These are phyloP conservation scores for Drosophila persimilis DNA, from an alignment of 1,140 invertebrate genomes.

Conservation along the genomic window DNA sequence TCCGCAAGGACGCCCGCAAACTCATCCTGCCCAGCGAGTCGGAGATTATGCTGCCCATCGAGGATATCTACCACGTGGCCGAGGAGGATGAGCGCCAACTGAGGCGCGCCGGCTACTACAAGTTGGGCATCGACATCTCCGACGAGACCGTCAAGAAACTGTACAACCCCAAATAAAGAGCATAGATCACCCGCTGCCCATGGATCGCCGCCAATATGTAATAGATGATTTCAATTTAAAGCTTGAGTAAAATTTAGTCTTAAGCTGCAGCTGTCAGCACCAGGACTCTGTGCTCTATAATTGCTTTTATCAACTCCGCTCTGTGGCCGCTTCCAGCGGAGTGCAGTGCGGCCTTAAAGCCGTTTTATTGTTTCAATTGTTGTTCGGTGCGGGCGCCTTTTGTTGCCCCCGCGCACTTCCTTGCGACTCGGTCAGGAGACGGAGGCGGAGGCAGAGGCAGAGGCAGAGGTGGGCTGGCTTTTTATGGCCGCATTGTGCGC, in stretches of 20 bases:
- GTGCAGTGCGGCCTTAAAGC: slow-evolving; percentile 52
- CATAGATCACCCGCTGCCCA: background rate
- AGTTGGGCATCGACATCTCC: slow-evolving; percentile 63
- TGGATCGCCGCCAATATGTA: background rate
- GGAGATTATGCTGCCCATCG: slow-evolving; percentile 73
- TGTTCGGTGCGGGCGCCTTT: slow-evolving; percentile 52
- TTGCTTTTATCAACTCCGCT: slow-evolving; percentile 57
- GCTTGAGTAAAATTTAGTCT: slow-evolving; percentile 27
- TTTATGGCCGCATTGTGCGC: slow-evolving; percentile 71
- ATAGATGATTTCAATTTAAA: slow-evolving; percentile 22
- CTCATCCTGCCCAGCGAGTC: slow-evolving; percentile 71
- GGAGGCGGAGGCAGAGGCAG: too few relatives aligned
- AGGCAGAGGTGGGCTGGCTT: slow-evolving; percentile 39
- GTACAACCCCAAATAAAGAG: slow-evolving; percentile 59
- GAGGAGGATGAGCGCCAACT: slow-evolving; percentile 66
- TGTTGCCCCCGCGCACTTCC: slow-evolving; percentile 49
- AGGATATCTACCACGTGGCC: slow-evolving; percentile 72
- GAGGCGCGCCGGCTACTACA: slow-evolving; percentile 62
- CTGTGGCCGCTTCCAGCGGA: background rate
- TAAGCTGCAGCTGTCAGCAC: background rate
- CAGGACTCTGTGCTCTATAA: slow-evolving; percentile 26
- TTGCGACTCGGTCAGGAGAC: slow-evolving; percentile 21
- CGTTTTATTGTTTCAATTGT: slow-evolving; percentile 79
- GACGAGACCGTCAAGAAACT: slow-evolving; percentile 68
- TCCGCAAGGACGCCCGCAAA: slow-evolving; percentile 76